Conservation (phyloP, 92 coral and sea anemone genomes). For the Micromussa lordhowensis region DNA sequence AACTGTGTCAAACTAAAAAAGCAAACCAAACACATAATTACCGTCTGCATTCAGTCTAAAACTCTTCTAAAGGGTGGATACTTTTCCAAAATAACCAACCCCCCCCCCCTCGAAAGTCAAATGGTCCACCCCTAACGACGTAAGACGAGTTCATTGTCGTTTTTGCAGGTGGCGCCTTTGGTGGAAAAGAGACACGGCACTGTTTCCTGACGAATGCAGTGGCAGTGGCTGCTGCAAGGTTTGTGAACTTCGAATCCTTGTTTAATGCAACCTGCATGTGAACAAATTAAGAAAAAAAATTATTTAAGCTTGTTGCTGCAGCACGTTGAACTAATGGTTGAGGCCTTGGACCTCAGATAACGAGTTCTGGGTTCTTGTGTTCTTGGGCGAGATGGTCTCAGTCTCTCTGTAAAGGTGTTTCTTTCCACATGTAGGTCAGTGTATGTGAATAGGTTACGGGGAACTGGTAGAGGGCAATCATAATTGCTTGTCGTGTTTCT, state of each 20-base stretch:
- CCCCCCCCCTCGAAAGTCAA: too few relatives aligned
- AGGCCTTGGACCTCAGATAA: not conserved
- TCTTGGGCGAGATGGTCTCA: not conserved
- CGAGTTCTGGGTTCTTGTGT: not conserved
- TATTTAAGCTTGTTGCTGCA: not conserved
- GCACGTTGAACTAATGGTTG: not conserved
- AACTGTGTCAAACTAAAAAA: too few relatives aligned
- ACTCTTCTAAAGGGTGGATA: too few relatives aligned
- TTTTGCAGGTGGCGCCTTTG: slow-evolving; percentile 54
- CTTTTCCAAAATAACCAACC: too few relatives aligned
- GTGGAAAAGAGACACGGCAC: slow-evolving; percentile 42
- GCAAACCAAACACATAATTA: not conserved
- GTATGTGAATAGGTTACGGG: not conserved
- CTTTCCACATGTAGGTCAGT: not conserved
- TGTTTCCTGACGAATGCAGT: slow-evolving; percentile 42
- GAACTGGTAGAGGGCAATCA: not conserved
- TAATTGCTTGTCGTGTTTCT: not conserved
- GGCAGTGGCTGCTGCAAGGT: slow-evolving; percentile 56
- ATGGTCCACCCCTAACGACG: not conserved
- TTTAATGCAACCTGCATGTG: not conserved
- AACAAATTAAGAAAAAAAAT: too few relatives aligned
- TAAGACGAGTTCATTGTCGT: not conserved
- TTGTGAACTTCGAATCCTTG: not conserved
- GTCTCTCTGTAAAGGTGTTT: not conserved
- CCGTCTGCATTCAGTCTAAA: not conserved